Percentiles rank a stretch among this genome's conserved stretches.
These are phyloP conservation scores for Drosophila colorata DNA, from an alignment of 2,888 invertebrate species.

Conservation along the genomic window DNA sequence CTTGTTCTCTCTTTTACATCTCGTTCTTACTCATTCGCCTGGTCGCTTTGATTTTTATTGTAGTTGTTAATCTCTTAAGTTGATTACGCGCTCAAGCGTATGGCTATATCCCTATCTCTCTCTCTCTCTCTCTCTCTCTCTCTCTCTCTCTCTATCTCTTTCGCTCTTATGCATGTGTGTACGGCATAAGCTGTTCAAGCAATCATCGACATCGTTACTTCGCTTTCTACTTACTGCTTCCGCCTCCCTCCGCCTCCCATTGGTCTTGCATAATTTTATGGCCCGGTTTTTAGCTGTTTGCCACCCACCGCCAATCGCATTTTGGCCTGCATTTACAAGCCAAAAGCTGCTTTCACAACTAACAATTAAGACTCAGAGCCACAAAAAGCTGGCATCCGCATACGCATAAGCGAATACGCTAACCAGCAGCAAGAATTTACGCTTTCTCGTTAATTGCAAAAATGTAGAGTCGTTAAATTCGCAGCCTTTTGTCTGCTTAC, in stretches of 20 bases:
- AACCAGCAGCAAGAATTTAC: neutral
- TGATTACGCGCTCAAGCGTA: constrained; percentile 43
- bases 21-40: neutral
- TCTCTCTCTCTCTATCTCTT: neutral
- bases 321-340: constrained; percentile 28
- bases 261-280: constrained; percentile 47
- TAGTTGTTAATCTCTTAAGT: constrained; percentile 50
- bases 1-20: neutral
- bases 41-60: constrained; percentile 47
- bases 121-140: neutral
- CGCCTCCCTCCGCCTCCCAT: constrained; percentile 15
- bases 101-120: neutral
- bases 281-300: constrained; percentile 19
- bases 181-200: constrained; percentile 27
- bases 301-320: neutral
- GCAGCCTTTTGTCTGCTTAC: constrained; percentile 9
- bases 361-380: constrained; percentile 26
- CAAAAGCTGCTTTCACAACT: constrained; percentile 25
- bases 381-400: neutral
- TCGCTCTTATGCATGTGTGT: constrained; percentile 11
- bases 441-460: constrained; percentile 13
- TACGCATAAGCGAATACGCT: neutral
- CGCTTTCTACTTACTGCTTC: constrained; percentile 24
- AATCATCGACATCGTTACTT: constrained; percentile 50
- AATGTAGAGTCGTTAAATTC: neutral